A percentile compares a stretch with the other conserved stretches of the same genome.
phyloP scores from a whole-genome alignment of 2,113 vertebrate species.

The Serinus canaria region DNA sequence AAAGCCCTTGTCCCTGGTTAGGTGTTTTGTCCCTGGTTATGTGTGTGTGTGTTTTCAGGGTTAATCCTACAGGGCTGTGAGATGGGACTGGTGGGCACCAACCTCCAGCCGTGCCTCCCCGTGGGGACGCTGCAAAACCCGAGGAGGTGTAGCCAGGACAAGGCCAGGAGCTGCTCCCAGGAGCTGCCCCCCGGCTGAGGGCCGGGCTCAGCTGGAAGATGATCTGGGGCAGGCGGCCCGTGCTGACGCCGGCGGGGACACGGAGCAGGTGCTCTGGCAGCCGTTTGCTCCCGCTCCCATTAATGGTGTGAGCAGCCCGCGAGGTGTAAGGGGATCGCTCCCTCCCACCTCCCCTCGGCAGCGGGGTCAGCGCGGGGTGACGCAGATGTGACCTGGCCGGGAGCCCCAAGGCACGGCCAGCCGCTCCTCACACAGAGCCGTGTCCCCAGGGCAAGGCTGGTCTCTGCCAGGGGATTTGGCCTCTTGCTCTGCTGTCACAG shows the following conservation, averaged over 20 bases:
- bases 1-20: neutral
- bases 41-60: neutral
- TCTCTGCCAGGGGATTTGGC: neutral
- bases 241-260: accelerated
- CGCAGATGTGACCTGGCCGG: neutral
- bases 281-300: neutral
- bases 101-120: neutral
- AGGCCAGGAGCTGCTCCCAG: neutral
- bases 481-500: neutral
- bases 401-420: neutral
- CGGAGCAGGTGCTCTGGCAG: constrained; percentile 47
- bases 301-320: neutral
- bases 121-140: neutral
- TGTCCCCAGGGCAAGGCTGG: neutral
- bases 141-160: neutral
- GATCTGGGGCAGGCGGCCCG: neutral
- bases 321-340: neutral
- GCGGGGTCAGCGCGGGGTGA: neutral
- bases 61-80: neutral
- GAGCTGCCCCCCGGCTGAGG: neutral
- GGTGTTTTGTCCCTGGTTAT: neutral
- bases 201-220: neutral
- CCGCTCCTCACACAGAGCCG: accelerated
- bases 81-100: neutral
- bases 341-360: neutral